Conservation (phyloP, 2,797 vertebrate genomes). For the Sphaeramia orbicularis region DNA sequence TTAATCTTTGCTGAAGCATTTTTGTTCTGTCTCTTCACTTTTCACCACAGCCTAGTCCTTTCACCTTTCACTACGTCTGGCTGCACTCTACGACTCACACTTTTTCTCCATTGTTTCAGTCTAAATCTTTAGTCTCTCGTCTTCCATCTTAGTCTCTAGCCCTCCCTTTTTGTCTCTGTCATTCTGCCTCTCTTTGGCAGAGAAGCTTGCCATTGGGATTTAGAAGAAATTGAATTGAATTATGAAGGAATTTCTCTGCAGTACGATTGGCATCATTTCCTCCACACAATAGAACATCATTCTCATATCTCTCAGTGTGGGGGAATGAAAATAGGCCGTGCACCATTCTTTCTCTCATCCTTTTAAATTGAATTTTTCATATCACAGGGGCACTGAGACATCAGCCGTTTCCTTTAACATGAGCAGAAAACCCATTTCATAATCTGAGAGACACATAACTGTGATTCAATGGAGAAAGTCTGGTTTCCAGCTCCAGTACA, state of each 20-base stretch:
- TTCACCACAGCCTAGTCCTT: slow-evolving; percentile 44
- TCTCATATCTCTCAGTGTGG: slow-evolving; percentile 88
- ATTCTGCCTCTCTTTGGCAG: slow-evolving; percentile 75
- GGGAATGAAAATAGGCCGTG: slow-evolving; percentile 87
- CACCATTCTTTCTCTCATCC: slow-evolving; percentile 88
- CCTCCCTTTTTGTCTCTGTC: slow-evolving; percentile 75
- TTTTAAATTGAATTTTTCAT: slow-evolving; percentile 91
- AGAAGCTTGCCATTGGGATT: slow-evolving; percentile 86
- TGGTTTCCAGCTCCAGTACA: slow-evolving; percentile 65
- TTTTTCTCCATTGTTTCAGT: slow-evolving; percentile 71
- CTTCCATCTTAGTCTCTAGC: slow-evolving; percentile 68
- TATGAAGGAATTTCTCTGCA: slow-evolving; percentile 88
- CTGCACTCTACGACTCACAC: slow-evolving; percentile 45
- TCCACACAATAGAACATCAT: slow-evolving; percentile 89
- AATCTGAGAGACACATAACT: slow-evolving; percentile 77
- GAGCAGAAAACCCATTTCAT: slow-evolving; percentile 84
- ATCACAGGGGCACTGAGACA: slow-evolving; percentile 87
- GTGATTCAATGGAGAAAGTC: slow-evolving; percentile 75
- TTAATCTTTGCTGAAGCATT: slow-evolving; percentile 50
- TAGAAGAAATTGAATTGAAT: slow-evolving; percentile 89
- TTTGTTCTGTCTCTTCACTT: slow-evolving; percentile 40
- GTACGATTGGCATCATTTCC: slow-evolving; percentile 89
- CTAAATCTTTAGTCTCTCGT: slow-evolving; percentile 68
- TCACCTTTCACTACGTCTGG: slow-evolving; percentile 59
- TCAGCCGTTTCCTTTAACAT: slow-evolving; percentile 87